These are phyloP conservation scores for Andrena cerasifolii DNA, from an alignment of 1,140 invertebrate genomes.

Conservation along the genomic window DNA sequence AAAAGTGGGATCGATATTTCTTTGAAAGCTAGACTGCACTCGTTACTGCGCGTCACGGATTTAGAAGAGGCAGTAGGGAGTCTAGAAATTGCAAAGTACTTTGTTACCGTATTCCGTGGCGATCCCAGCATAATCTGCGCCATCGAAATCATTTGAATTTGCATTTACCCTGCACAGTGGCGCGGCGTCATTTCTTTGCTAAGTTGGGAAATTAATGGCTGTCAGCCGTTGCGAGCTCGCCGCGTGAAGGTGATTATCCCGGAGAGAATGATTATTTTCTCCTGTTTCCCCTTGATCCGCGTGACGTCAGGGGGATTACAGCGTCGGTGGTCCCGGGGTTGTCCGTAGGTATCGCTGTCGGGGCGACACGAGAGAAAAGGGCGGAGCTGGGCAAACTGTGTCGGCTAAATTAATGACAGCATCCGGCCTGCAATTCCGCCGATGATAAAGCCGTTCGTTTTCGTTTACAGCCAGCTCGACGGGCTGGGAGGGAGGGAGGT, in stretches of 20 bases:
- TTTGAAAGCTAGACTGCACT: too few species aligned
- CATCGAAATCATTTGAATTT: too few species aligned
- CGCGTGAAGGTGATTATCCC: background rate
- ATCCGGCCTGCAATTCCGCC: background rate
- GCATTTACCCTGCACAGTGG: too few species aligned
- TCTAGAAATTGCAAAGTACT: too few species aligned
- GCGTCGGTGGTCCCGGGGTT: background rate
- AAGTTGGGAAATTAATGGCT: background rate
- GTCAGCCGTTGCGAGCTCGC: background rate
- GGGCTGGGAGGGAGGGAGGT: background rate
- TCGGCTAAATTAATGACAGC: slow-evolving; percentile 21
- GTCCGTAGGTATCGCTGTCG: background rate
- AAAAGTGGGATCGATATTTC: too few species aligned
- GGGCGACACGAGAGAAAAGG: slow-evolving; percentile 2
- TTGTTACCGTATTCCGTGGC: too few species aligned
- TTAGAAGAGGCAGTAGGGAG: too few species aligned
- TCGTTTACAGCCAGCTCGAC: background rate
- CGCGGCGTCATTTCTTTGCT: background rate
- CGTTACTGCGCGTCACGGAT: too few species aligned
- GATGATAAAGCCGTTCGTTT: slow-evolving; percentile 23
- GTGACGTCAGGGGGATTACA: background rate
- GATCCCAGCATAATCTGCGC: too few species aligned
- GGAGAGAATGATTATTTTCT: slow-evolving; percentile 6
- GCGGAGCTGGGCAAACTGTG: background rate
- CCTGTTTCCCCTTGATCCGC: background rate